These are phyloP conservation scores for Romanomermis culicivorax DNA, from an alignment of 2,888 invertebrate species.

Conservation along the genomic window DNA sequence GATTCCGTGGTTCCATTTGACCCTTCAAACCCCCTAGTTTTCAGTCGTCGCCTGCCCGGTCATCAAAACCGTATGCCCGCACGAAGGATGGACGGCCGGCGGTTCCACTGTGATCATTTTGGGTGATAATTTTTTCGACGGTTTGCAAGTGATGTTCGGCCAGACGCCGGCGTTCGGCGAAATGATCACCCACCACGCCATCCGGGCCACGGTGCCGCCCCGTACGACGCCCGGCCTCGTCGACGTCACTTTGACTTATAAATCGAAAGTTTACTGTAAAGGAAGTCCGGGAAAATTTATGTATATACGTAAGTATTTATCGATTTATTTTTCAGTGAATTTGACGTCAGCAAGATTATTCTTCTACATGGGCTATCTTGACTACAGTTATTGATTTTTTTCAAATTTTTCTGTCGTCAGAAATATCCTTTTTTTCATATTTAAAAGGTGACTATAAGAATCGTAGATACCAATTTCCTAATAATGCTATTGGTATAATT, in stretches of 20 bases:
- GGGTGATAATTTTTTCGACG: conserved; percentile 98
- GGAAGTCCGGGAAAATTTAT: conserved; percentile 92
- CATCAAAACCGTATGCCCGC: conserved; percentile 92
- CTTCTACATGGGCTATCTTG: too few relatives aligned
- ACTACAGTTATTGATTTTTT: too few relatives aligned
- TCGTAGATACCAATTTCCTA: too few relatives aligned
- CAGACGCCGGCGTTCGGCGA: conserved; percentile 97
- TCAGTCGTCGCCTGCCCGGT: conserved; percentile 26
- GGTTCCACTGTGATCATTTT: conserved; percentile 94
- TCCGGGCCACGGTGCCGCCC: conserved; percentile 90
- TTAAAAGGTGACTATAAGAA: too few relatives aligned
- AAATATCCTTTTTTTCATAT: too few relatives aligned
- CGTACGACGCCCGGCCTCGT: conserved; percentile 93
- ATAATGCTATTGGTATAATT: too few relatives aligned
- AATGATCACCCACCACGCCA: conserved; percentile 94
- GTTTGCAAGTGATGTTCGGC: conserved; percentile 91
- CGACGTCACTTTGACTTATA: conserved; percentile 91
- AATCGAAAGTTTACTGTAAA: conserved; percentile 95
- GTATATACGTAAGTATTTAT: conserved; percentile 70
- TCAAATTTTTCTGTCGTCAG: too few relatives aligned
- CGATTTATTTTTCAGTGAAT: too few relatives aligned
- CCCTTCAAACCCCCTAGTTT: too few relatives aligned
- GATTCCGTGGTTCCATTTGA: too few relatives aligned
- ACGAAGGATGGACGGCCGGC: conserved; percentile 93
- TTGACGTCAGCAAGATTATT: too few relatives aligned